These are phyloP conservation scores for Lipotes vexillifer DNA, from an alignment of 2,113 vertebrate genomes.

Conservation along the genomic window DNA sequence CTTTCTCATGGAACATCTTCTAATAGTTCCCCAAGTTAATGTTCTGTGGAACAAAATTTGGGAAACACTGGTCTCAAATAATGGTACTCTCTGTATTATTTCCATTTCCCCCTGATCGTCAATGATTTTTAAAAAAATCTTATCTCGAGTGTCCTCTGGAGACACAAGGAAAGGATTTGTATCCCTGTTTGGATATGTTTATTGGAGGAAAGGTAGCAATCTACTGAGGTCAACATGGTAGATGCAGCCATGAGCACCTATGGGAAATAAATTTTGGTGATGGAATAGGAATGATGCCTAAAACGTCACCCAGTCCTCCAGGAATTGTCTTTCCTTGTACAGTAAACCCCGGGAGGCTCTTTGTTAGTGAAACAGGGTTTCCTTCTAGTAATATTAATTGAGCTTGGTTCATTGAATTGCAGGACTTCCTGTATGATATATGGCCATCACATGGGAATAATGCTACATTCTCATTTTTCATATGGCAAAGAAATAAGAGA, in stretches of 20 bases:
- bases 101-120: neutral
- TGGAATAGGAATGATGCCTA: neutral
- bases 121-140: neutral
- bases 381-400: neutral
- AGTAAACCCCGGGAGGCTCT: neutral
- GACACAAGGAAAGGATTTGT: neutral
- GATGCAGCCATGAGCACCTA: neutral
- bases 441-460: neutral
- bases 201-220: neutral
- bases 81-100: neutral
- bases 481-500: neutral
- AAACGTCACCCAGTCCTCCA: neutral
- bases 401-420: neutral
- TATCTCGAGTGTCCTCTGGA: neutral
- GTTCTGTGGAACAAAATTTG: neutral
- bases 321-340: neutral
- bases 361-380: neutral
- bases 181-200: neutral
- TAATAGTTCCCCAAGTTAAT: neutral
- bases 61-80: neutral
- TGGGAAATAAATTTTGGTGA: neutral
- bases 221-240: neutral
- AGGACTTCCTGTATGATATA: neutral
- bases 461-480: neutral
- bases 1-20: neutral